These are phyloP conservation scores for Diacarnus erythraeanus DNA, from an alignment of 37 sponge, comb jelly and placozoan species.

Conservation along the genomic window DNA sequence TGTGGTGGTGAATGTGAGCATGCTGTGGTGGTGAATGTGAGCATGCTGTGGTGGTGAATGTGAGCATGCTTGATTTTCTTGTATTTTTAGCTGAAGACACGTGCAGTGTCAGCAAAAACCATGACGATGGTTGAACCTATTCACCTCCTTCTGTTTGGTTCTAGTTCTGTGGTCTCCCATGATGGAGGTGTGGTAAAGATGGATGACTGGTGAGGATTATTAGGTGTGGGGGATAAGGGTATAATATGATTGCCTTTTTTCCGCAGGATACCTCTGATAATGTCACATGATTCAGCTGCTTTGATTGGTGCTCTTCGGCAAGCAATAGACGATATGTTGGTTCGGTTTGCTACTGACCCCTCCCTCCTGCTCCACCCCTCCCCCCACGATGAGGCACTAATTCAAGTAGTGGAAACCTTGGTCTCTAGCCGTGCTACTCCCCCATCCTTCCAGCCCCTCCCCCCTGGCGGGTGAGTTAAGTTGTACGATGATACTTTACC, in stretches of 20 bases:
- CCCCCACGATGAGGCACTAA: conserved; percentile 30
- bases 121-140: conserved; percentile 83
- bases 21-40: too few relatives aligned
- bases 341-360: conserved; percentile 60
- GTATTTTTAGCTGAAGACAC: conserved; percentile 48
- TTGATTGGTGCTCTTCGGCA: conserved; percentile 77
- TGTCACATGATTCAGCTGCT: conserved; percentile 57
- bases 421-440: conserved; percentile 33
- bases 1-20: too few relatives aligned
- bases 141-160: conserved; percentile 82
- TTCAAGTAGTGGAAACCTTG: conserved; percentile 23
- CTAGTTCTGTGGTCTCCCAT: conserved; percentile 45
- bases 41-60: too few relatives aligned
- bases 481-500: not conserved
- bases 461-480: conserved; percentile 17
- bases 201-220: conserved; percentile 38
- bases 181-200: conserved; percentile 28
- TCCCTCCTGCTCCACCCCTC: conserved; percentile 24
- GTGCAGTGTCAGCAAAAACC: conserved; percentile 70
- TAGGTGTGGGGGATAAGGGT: not conserved
- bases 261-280: conserved; percentile 64
- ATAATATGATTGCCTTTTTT: not conserved
- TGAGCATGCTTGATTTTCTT: not conserved
- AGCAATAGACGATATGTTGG: conserved; percentile 63
- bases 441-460: conserved; percentile 2